A percentile compares a stretch with the other conserved stretches of the same genome.
Evolutionary conservation across 2,797 vertebrate genomes (phyloP).

Genomic region (Cuculus canorus): DNA sequence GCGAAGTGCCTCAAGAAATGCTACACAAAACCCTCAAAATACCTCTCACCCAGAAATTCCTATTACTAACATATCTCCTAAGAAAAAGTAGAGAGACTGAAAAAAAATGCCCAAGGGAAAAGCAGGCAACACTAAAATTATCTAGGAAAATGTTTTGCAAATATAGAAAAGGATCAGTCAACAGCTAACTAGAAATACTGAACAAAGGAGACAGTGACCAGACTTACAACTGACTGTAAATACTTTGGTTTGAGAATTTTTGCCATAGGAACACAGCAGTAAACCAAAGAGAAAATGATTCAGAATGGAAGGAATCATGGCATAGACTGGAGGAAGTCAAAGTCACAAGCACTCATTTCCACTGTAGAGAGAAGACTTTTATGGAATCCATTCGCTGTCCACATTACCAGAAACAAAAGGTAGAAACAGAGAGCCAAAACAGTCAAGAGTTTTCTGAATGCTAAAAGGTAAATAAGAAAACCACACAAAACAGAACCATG

Average conservation of each 20-base stretch:
- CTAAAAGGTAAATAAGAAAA: neutral
- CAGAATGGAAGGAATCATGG: neutral
- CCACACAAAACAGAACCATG: neutral
- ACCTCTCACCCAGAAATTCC: neutral
- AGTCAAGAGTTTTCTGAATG: neutral
- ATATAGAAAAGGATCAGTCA: neutral
- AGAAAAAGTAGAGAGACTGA: neutral
- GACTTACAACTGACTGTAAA: neutral
- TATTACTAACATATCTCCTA: neutral
- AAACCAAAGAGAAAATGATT: neutral
- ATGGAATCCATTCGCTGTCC: neutral
- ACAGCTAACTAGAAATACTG: neutral
- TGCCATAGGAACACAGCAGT: neutral
- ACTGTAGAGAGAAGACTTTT: neutral
- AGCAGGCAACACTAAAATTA: neutral
- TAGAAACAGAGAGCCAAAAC: neutral
- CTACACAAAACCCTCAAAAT: neutral
- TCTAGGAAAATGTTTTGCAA: neutral
- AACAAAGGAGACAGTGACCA: neutral
- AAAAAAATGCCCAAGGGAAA: neutral
- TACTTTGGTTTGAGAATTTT: neutral
- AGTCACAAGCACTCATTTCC: neutral
- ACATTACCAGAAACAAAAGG: neutral
- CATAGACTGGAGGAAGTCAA: neutral
- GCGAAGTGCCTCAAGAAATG: neutral